Evolutionary conservation across 2,113 vertebrate species (phyloP).

Genomic region (Acanthochromis polyacanthus): DNA sequence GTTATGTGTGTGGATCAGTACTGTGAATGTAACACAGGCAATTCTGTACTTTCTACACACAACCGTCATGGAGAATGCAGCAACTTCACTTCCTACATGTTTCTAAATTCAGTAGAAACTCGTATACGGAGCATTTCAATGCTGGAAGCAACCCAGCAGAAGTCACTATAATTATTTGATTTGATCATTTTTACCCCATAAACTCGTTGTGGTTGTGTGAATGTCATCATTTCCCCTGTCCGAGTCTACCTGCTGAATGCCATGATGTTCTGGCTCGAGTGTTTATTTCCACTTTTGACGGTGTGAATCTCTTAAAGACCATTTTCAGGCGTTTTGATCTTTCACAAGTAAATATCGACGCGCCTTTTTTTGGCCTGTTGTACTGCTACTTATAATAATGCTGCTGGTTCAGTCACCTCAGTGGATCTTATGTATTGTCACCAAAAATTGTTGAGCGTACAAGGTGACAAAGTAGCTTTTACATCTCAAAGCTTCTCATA

Average conservation of each 20-base stretch:
- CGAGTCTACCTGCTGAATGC: conserved; percentile 37
- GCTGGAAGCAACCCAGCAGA: conserved; percentile 24
- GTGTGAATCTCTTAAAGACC: neutral
- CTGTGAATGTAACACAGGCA: conserved; percentile 53
- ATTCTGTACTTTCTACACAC: conserved; percentile 33
- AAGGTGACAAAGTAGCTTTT: conserved; percentile 44
- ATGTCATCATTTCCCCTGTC: conserved; percentile 26
- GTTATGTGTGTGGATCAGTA: conserved; percentile 22
- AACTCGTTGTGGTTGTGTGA: conserved; percentile 15
- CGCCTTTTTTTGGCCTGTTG: conserved; percentile 42
- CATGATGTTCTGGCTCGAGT: conserved; percentile 17
- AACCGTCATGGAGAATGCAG: conserved; percentile 11
- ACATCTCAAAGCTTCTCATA: conserved; percentile 27
- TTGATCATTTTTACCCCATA: neutral
- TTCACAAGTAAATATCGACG: conserved; percentile 3
- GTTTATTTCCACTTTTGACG: conserved; percentile 3
- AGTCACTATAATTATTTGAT: neutral
- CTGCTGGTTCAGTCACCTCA: conserved; percentile 68
- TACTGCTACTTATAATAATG: conserved; percentile 66
- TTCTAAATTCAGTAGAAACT: conserved; percentile 4
- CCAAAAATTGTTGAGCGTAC: conserved; percentile 3
- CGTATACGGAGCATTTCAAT: neutral
- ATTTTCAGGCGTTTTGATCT: conserved; percentile 11
- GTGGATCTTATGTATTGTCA: conserved; percentile 40
- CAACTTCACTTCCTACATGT: conserved; percentile 12